Conservation (phyloP, 2,113 vertebrate genomes). For the Chrysochloris asiatica region DNA sequence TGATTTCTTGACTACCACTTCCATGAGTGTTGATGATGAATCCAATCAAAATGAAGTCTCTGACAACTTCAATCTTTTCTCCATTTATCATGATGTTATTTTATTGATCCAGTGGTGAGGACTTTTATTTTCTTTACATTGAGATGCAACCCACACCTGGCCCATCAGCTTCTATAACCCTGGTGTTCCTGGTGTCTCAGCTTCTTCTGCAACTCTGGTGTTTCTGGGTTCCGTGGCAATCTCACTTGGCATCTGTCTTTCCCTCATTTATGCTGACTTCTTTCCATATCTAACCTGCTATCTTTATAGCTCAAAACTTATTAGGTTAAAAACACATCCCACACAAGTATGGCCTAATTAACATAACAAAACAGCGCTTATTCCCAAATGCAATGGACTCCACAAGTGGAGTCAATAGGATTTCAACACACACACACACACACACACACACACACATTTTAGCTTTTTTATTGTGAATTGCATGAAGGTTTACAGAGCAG, state of each 20-base stretch:
- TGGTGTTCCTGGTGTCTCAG: not conserved
- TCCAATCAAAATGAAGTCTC: too few relatives aligned
- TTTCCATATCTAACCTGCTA: not conserved
- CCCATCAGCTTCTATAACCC: not conserved
- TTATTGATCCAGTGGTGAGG: too few relatives aligned
- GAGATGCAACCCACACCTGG: too few relatives aligned
- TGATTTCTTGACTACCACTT: too few relatives aligned
- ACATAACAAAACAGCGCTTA: not conserved
- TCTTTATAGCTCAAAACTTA: not conserved
- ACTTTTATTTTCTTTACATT: too few relatives aligned
- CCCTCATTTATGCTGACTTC: not conserved
- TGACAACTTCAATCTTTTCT: too few relatives aligned
- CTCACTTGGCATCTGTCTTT: not conserved
- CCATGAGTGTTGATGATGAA: too few relatives aligned
- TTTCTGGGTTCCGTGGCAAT: not conserved
- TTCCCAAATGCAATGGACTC: not conserved
- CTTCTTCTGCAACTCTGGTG: not conserved
- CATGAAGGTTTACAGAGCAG: too few relatives aligned
- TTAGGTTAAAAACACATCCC: not conserved
- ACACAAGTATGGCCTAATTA: not conserved
- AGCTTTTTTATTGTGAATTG: too few relatives aligned
- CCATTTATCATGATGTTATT: too few relatives aligned
- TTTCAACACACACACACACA: not conserved
- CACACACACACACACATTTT: too few relatives aligned
- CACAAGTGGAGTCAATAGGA: not conserved